Percentiles rank a stretch among this genome's conserved stretches.
These are phyloP conservation scores for Rhamphomyia laevipes DNA, from an alignment of 2,888 invertebrate species.

Conservation along the genomic window DNA sequence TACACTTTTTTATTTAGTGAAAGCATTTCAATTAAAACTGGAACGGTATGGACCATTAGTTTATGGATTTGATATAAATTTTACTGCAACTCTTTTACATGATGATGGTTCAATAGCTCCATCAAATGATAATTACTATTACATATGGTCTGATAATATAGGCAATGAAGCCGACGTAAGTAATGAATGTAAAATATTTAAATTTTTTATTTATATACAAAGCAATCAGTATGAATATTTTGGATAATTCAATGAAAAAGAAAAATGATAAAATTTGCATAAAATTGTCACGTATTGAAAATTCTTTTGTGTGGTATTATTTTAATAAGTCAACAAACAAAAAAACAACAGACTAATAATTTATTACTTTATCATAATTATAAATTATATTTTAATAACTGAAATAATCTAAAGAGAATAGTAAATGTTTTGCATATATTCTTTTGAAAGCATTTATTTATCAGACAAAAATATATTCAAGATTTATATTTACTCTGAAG, in stretches of 20 bases:
- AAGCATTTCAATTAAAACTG: slow-evolving; percentile 41
- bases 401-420: no score
- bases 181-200: background rate
- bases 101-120: slow-evolving; percentile 22
- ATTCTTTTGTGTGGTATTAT: no score
- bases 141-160: background rate
- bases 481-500: no score
- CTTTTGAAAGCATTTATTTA: no score
- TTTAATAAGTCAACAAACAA: no score
- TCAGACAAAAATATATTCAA: no score
- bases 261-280: no score
- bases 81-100: slow-evolving; percentile 36
- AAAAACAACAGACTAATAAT: no score
- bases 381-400: background rate
- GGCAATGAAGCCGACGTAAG: slow-evolving; percentile 15
- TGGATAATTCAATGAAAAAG: no score
- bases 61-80: slow-evolving; percentile 56
- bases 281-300: no score
- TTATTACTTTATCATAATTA: no score
- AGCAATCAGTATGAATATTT: background rate
- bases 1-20: slow-evolving; percentile 15
- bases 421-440: no score
- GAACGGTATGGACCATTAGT: slow-evolving; percentile 56
- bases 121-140: slow-evolving; percentile 10
- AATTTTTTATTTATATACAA: slow-evolving; percentile 1